These are phyloP conservation scores for Dione vanillae DNA, from an alignment of 2,888 invertebrate genomes.

Conservation along the genomic window DNA sequence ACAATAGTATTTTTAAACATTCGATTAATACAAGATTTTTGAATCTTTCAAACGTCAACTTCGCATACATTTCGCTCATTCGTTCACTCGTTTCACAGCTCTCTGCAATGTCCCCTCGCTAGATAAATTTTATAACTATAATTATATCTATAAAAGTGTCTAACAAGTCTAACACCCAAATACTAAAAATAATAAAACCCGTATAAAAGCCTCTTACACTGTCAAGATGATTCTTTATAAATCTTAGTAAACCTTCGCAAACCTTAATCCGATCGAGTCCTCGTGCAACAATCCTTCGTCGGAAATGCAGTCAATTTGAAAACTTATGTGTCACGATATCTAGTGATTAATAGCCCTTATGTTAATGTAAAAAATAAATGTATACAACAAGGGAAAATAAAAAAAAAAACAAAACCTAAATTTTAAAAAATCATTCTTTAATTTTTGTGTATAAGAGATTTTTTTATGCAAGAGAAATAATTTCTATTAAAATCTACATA, in stretches of 20 bases:
- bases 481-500: constrained; percentile 77
- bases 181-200: constrained; percentile 46
- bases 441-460: constrained; percentile 79
- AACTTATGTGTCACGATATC: constrained; percentile 31
- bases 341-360: constrained; percentile 48
- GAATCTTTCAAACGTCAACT: constrained; percentile 48
- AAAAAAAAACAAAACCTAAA: constrained; percentile 59
- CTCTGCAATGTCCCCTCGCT: constrained; percentile 36
- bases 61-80: constrained; percentile 39
- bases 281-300: constrained; percentile 67
- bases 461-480: constrained; percentile 72
- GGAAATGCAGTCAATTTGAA: constrained; percentile 41
- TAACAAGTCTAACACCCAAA: constrained; percentile 62
- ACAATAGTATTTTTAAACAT: constrained; percentile 71
- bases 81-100: constrained; percentile 38
- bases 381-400: constrained; percentile 55
- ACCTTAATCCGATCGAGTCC: constrained; percentile 59
- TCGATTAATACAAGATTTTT: constrained; percentile 51
- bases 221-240: constrained; percentile 36
- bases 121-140: constrained; percentile 43
- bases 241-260: constrained; percentile 53
- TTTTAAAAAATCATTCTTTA: constrained; percentile 78
- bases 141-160: constrained; percentile 52
- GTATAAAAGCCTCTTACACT: constrained; percentile 39
- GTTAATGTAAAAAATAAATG: constrained; percentile 46